Percentiles rank a stretch among this genome's conserved stretches.
Conservation (phyloP, 1,140 invertebrate genomes). For the Heliconius eleuchia region DNA sequence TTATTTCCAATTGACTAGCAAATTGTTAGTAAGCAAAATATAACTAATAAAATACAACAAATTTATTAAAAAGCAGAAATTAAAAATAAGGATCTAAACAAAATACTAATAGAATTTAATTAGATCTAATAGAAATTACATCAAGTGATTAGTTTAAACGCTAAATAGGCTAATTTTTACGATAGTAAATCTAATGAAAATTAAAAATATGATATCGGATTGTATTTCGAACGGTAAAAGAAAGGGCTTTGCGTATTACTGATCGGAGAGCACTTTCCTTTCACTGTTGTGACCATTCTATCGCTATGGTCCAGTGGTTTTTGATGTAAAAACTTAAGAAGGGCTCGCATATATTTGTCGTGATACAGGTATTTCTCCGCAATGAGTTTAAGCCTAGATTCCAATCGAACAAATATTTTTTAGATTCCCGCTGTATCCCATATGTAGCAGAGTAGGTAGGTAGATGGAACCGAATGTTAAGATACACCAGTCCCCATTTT, state of each 20-base stretch:
- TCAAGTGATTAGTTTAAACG: not conserved
- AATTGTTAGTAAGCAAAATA: no score
- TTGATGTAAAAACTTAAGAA: not conserved
- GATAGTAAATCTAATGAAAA: constrained; percentile 10
- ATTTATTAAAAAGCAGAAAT: not conserved
- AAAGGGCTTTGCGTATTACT: not conserved
- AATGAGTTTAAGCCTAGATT: no score
- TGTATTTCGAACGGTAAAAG: constrained; percentile 11
- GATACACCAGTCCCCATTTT: no score
- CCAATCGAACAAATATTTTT: no score
- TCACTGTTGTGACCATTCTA: constrained; percentile 22
- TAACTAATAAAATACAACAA: not conserved
- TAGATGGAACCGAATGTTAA: no score
- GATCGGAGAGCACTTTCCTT: constrained; percentile 1
- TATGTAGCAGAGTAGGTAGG: no score
- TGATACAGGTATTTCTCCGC: no score
- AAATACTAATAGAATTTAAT: no score
- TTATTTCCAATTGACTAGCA: no score
- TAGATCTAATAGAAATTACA: not conserved
- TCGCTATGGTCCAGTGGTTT: constrained; percentile 2
- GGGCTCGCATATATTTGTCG: not conserved
- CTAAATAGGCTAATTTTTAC: not conserved
- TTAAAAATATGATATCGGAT: constrained; percentile 14
- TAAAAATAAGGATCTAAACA: not conserved
- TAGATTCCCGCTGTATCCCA: no score